These are phyloP conservation scores for Hyphantria cunea DNA, from an alignment of 1,140 invertebrate species.

Conservation along the genomic window DNA sequence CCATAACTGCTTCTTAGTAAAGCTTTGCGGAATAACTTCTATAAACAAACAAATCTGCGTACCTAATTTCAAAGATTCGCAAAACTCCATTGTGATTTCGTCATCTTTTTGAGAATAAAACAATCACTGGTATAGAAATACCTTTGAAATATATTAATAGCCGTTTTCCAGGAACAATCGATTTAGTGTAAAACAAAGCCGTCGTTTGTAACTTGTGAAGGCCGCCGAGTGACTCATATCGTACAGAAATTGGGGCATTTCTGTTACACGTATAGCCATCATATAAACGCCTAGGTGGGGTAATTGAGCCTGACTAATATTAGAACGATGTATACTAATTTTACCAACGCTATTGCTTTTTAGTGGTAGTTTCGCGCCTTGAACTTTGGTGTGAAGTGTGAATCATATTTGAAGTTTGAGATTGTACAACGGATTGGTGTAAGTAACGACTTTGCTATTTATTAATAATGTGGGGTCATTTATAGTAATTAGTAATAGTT, in stretches of 20 bases:
- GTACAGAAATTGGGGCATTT: conserved; percentile 56
- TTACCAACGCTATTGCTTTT: conserved; percentile 24
- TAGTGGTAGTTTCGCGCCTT: conserved; percentile 9
- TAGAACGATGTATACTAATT: conserved; percentile 40
- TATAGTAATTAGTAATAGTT: background rate
- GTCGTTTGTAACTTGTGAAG: conserved; percentile 58
- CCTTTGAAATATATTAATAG: conserved; percentile 21
- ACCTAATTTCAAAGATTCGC: background rate
- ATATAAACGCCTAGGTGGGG: conserved; percentile 28
- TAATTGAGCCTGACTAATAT: conserved; percentile 51
- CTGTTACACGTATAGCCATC: conserved; percentile 31
- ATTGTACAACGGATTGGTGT: background rate
- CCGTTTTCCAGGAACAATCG: conserved; percentile 45
- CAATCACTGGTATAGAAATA: conserved; percentile 20
- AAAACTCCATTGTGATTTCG: background rate
- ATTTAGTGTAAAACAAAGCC: conserved; percentile 59
- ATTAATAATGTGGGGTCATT: background rate
- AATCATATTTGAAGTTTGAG: conserved; percentile 6
- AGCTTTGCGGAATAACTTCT: background rate
- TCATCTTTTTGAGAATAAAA: conserved; percentile 8
- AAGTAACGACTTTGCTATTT: background rate
- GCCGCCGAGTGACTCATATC: conserved; percentile 57
- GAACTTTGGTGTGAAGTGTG: conserved; percentile 15
- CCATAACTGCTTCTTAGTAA: no score
- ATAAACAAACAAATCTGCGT: background rate